These are phyloP conservation scores for Polypedilum pembai DNA, from an alignment of 1,140 invertebrate genomes.

Conservation along the genomic window DNA sequence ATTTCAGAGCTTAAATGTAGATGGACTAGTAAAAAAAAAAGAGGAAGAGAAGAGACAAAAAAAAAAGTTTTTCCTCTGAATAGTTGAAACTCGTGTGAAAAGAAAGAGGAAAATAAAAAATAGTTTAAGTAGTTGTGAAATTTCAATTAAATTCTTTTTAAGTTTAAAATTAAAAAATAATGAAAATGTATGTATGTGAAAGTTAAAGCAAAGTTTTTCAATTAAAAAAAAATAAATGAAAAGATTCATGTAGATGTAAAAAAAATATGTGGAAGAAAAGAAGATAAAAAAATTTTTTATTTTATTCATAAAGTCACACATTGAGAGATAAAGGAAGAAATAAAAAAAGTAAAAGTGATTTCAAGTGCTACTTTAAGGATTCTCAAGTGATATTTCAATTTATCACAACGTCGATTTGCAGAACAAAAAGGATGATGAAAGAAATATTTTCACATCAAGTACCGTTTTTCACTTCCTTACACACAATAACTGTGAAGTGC, in stretches of 20 bases:
- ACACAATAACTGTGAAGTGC: not conserved
- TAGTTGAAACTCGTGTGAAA: not conserved
- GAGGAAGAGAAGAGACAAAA: not conserved
- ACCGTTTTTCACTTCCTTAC: not conserved
- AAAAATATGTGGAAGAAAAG: not conserved
- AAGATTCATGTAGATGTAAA: not conserved
- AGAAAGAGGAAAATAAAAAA: not conserved
- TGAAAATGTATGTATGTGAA: not conserved
- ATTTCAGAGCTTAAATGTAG: constrained; percentile 11
- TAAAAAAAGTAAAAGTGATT: constrained; percentile 20
- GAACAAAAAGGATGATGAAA: not conserved
- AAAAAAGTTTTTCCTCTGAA: not conserved
- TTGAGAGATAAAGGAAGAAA: not conserved
- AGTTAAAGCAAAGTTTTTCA: not conserved
- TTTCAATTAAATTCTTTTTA: not conserved
- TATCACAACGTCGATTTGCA: not conserved
- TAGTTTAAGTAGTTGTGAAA: not conserved
- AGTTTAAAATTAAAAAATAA: not conserved
- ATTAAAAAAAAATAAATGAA: constrained; percentile 18
- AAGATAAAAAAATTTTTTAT: not conserved
- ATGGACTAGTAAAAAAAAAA: not conserved
- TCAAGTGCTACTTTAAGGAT: constrained; percentile 20
- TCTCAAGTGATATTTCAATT: constrained; percentile 26
- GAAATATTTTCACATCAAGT: not conserved
- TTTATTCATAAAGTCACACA: not conserved